Conservation (phyloP, 2,113 vertebrate species). For the Cebidichthys violaceus region DNA sequence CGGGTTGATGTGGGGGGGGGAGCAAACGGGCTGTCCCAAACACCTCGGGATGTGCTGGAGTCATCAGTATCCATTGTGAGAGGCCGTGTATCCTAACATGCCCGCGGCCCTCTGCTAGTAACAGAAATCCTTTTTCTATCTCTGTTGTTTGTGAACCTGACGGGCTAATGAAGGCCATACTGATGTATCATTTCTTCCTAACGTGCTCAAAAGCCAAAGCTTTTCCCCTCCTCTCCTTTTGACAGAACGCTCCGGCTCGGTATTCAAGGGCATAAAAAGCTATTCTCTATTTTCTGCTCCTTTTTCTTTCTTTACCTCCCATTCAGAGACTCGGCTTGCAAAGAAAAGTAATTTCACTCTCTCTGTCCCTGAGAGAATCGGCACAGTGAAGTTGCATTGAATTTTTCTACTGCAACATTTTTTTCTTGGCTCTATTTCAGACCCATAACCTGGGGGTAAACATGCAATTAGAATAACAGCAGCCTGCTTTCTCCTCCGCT, state of each 20-base stretch:
- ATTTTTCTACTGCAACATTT: slow-evolving; percentile 78
- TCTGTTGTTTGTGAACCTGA: slow-evolving; percentile 68
- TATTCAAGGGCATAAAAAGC: slow-evolving; percentile 77
- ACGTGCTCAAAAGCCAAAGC: slow-evolving; percentile 61
- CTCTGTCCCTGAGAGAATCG: slow-evolving; percentile 79
- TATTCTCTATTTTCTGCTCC: slow-evolving; percentile 65
- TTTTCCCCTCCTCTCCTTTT: slow-evolving; percentile 48
- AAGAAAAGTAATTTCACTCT: slow-evolving; percentile 81
- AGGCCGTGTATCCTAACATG: slow-evolving; percentile 24
- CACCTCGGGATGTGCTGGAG: slow-evolving; percentile 65
- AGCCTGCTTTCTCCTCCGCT: slow-evolving; percentile 70
- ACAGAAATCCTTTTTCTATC: slow-evolving; percentile 51
- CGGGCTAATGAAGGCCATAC: slow-evolving; percentile 64
- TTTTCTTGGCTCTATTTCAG: slow-evolving; percentile 80
- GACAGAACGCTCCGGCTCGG: slow-evolving; percentile 66
- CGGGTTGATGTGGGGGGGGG: slow-evolving; percentile 29
- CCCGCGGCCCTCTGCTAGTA: slow-evolving; percentile 36
- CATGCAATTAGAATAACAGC: slow-evolving; percentile 84
- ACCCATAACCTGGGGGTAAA: slow-evolving; percentile 83
- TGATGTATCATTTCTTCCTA: slow-evolving; percentile 70
- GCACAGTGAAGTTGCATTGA: slow-evolving; percentile 78
- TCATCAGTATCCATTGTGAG: slow-evolving; percentile 71
- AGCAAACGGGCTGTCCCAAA: slow-evolving; percentile 42
- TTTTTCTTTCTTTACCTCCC: slow-evolving; percentile 69
- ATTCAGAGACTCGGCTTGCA: slow-evolving; percentile 66